Base-by-base conservation (phyloP, 2,797 vertebrate species). In the Molossus alvarezi region DNA sequence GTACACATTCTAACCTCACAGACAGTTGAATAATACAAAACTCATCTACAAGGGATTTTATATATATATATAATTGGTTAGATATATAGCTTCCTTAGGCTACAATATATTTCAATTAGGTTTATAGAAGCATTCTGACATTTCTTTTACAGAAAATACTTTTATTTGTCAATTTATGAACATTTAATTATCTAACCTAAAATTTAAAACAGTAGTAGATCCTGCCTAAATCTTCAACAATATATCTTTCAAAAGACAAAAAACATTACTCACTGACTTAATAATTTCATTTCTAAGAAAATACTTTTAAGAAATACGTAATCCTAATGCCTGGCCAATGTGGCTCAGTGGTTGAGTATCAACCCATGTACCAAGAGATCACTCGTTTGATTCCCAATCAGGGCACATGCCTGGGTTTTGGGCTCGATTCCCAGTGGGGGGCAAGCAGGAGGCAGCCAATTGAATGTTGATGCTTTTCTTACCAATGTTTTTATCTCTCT, bases 31-130 rank as follows among this genome's bases (percentile, higher is more conserved):
- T 48, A 92, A 45, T 14, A 88, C 27, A 83, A 77, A 94, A 29
- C 6, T 92, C 89, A 89, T 93, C 72, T 89, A 23, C 8, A 65
- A 71, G 60, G 75, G 79, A 94, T 97, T 97, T 33, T 33, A 33
- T 33, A 33, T 33, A 77, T 41, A 51, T 6, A 29, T 37, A 37
- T 76, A 77, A 93, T 64, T 84, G 83, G 45, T 12, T 62, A 86
- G 51, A 91, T 65, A 95, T 62, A 55, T 41, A 76, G 41, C 12
- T 92, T 95, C 53, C 4, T 51, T 64, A 79, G 15, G 13, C 64
- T 58, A 7, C 5, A 2, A 45, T 79, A 75, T 55, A 92, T 73
- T 94, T 96, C 92, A 95, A 88, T 91, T 95, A 76, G 55, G 69
- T 94, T 95, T 86, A 79, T 53, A 57, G 55, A 88, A 57, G 13